Percentiles rank a stretch among this genome's conserved stretches.
Evolutionary conservation across 2,888 invertebrate genomes (phyloP).

Genomic region (Drosophila seclusa): DNA sequence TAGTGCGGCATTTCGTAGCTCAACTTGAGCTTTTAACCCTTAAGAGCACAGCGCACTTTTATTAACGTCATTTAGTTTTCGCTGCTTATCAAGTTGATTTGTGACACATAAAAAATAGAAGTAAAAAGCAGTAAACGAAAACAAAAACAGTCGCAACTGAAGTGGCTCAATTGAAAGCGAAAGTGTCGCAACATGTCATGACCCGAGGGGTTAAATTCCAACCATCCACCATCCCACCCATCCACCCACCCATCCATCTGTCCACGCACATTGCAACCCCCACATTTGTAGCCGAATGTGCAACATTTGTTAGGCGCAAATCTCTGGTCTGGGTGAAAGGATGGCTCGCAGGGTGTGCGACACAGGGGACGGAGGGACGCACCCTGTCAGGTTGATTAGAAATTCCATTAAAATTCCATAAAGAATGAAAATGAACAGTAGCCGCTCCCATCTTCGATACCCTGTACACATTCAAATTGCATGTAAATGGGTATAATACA

Average conservation of each 20-base stretch:
- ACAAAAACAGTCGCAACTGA: constrained; percentile 23
- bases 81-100: constrained; percentile 58
- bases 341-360: constrained; percentile 39
- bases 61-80: constrained; percentile 55
- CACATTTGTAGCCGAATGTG: constrained; percentile 52
- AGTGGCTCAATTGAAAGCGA: constrained; percentile 70
- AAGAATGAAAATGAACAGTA: constrained; percentile 50
- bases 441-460: constrained; percentile 55
- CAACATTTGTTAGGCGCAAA: constrained; percentile 69
- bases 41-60: constrained; percentile 41
- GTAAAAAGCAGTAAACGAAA: constrained; percentile 5
- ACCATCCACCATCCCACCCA: constrained; percentile 7
- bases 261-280: constrained; percentile 46
- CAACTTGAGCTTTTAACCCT: constrained; percentile 62
- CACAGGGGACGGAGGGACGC: constrained; percentile 29
- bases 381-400: constrained; percentile 76
- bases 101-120: constrained; percentile 3
- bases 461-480: neutral
- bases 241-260: constrained; percentile 23
- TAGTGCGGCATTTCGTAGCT: constrained; percentile 7
- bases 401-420: constrained; percentile 79
- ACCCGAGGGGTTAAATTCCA: constrained; percentile 28
- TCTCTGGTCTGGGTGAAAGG: constrained; percentile 52
- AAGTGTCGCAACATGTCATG: constrained; percentile 62
- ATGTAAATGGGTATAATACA: neutral